Evolutionary conservation across 2,888 invertebrate genomes (phyloP), one percentile per base, ranked within the genome.

Genomic region (Drosophila nr. perissopoda): DNA sequence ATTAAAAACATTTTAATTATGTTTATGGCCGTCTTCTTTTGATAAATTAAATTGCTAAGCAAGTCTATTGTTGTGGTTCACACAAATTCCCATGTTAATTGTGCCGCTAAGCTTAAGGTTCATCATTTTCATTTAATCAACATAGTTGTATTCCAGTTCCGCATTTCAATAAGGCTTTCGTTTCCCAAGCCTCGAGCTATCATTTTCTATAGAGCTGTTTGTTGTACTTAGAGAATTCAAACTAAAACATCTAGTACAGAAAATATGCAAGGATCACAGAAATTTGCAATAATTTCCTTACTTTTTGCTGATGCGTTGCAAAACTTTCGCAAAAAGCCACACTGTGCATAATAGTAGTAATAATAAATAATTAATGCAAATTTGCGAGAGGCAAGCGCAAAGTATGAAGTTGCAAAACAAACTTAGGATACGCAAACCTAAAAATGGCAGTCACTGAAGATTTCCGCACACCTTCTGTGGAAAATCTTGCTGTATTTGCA

Each of bases 1-100:
- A 86, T 85, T 86, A 76, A 77, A 81, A 80, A 81, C 82, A 73
- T 78, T 85, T 87, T 85, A 87, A 87, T 87, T 87, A 82, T 87
- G 84, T 86, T 87, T 88, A 87, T 81, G 76, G 48, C 21, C 69
- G 38, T 51, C 59, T 31, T 42, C 31, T 33, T 57, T 64, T 64
- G 52, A 74, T 69, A 74, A 61, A 74, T 57, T 67, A 33, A 66
- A 71, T 25, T 67, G 71, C 38, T 33, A 7, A 38, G 18, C 42
- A 42, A 53, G 27, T 64, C 49, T 33, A 45, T 58, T 56, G 31
- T 42, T 53, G 34, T 40, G 40, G 25, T n/a, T 27, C 42, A 25
- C 38, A n/a, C 52, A 31, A 38, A 48, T 53, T 33, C 45, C n/a
- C 13, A 16, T 40, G 29, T 31, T 27, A 59, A 34, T 40, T 33